Base-by-base conservation (phyloP, 2,797 vertebrate species). In the Hozukius guyotensis region DNA sequence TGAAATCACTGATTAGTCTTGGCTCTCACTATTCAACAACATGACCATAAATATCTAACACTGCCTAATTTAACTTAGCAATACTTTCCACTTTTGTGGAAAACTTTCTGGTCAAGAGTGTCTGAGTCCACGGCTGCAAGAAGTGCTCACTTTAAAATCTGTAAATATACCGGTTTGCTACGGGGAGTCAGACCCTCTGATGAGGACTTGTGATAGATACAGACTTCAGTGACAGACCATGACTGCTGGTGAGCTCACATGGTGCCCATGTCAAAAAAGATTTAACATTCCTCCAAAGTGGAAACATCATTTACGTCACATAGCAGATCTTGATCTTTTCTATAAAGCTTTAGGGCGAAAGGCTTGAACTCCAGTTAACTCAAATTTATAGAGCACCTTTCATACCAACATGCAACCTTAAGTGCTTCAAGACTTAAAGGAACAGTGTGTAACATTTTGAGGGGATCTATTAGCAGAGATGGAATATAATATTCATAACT, bases 191-290 rank as follows among this genome's bases (percentile, higher is more conserved):
- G 55, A 38, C 13, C 18, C 6, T 10, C 11, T 24, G 13, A 62
- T n/a, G 6, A 66, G 2, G 18, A 65, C 18, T 29, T 9, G 11
- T 38, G 13, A 16, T 31, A 22, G 71, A 49, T 20, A 65, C 10
- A 56, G 13, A 62, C 59, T 14, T 53, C 20, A 2, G 7, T 16
- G 6, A 32, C 14, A 3, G 13, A 38, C 57, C 5, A 8, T 55
- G 34, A 70, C 55, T 52, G 22, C 16, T 57, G 22, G 14, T 52
- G 18, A 81, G 57, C 53, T 85, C 79, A 86, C 72, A 82, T 87
- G 81, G 10, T 75, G 6, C 59, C 13, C 60, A 53, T 72, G 36
- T 20, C 29, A 31, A 74, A 63, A 5, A 20, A 29, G 7, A 83
- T 18, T n/a, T 24, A 42, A 14, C 3, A 2, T 56, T 14, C 4